These are phyloP conservation scores for Lepus timidus DNA, from an alignment of 2,113 vertebrate genomes.

Conservation along the genomic window DNA sequence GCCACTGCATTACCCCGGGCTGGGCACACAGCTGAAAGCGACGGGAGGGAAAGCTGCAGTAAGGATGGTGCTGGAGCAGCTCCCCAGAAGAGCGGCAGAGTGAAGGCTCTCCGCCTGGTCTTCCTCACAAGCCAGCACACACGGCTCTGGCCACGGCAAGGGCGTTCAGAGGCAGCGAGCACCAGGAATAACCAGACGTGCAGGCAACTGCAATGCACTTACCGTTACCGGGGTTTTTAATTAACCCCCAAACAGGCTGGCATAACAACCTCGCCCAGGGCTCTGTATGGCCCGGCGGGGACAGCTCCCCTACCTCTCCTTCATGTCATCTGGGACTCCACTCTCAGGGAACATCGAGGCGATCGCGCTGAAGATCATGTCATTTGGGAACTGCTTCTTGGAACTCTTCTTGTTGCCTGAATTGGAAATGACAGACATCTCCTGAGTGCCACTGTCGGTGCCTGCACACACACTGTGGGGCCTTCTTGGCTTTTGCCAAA, in stretches of 20 bases:
- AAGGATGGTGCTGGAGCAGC: background rate
- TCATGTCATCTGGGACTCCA: conserved; percentile 97
- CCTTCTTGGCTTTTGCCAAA: background rate
- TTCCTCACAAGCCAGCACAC: background rate
- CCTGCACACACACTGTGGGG: background rate
- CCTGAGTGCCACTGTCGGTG: background rate
- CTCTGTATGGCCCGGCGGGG: background rate
- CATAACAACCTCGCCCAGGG: background rate
- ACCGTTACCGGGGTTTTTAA: background rate
- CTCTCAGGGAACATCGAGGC: conserved; percentile 99
- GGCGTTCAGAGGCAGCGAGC: background rate
- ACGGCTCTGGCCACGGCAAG: background rate
- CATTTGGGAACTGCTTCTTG: conserved; percentile 94
- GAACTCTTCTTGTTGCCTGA: conserved; percentile 91
- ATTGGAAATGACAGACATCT: conserved; percentile 57
- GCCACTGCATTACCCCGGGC: background rate
- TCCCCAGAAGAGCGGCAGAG: background rate
- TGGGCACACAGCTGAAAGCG: background rate
- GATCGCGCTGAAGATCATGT: conserved; percentile 98
- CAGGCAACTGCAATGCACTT: background rate
- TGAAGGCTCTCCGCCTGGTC: background rate
- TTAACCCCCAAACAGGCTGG: background rate
- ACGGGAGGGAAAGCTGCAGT: background rate
- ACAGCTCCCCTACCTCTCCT: conserved; percentile 93
- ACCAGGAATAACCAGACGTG: background rate